Percentiles rank a stretch among this genome's conserved stretches.
phyloP scores from a whole-genome alignment of 2,113 vertebrate species.

The Drymodes brunneopygia region DNA sequence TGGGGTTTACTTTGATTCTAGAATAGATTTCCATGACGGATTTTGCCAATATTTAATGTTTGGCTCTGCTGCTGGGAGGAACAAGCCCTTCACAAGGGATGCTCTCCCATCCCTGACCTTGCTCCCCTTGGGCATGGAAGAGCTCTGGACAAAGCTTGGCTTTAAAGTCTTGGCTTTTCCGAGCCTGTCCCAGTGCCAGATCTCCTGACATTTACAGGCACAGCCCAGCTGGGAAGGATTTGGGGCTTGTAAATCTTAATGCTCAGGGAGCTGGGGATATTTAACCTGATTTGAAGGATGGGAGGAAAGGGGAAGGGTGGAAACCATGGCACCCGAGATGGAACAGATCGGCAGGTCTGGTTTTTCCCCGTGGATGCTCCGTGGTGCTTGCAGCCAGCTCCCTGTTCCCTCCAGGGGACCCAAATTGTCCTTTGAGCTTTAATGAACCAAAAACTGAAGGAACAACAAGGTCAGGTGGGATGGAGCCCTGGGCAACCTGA shows the following conservation, averaged over 20 bases:
- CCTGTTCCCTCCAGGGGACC: neutral
- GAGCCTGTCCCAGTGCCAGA: neutral
- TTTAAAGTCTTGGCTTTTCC: neutral
- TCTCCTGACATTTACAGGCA: neutral
- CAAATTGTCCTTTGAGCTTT: neutral
- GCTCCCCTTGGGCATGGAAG: rapidly evolving
- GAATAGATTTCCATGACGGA: neutral
- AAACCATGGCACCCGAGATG: rapidly evolving
- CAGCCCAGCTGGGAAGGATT: neutral
- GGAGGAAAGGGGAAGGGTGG: neutral
- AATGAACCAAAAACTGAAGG: neutral
- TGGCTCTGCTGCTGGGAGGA: neutral
- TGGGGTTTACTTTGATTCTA: neutral
- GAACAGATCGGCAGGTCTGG: neutral
- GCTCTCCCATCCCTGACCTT: neutral
- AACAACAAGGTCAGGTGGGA: neutral
- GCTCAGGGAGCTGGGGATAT: neutral
- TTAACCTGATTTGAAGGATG: neutral
- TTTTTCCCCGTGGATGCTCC: neutral
- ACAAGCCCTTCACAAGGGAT: neutral
- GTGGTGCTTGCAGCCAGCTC: neutral
- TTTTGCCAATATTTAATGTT: neutral
- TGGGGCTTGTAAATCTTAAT: neutral
- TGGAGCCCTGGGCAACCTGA: neutral
- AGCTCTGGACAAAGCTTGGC: neutral